These are phyloP conservation scores for Helarctos malayanus DNA, from an alignment of 2,797 vertebrate genomes.

Conservation along the genomic window DNA sequence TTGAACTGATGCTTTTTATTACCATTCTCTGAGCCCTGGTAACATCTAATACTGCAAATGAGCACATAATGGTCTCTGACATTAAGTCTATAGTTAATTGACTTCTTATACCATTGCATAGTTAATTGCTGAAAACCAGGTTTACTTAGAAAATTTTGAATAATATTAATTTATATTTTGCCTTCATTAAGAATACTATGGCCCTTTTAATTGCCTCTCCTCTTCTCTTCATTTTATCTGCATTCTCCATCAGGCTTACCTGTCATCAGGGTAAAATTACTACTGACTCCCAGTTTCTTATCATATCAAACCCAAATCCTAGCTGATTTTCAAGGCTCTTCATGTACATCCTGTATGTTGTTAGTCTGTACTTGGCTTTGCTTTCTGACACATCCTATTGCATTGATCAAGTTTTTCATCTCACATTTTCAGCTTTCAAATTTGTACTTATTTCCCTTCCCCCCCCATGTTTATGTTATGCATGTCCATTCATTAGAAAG, in stretches of 20 bases:
- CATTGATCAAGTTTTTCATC: background rate
- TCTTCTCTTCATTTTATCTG: background rate
- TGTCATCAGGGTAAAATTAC: background rate
- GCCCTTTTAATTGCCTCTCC: background rate
- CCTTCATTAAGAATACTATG: background rate
- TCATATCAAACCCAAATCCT: background rate
- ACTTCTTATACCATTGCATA: background rate
- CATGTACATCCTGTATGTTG: rapidly evolving
- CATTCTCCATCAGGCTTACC: background rate
- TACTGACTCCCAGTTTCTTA: background rate
- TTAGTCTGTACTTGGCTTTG: background rate
- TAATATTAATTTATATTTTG: background rate
- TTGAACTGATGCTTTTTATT: background rate
- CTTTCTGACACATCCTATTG: background rate
- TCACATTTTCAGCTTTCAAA: background rate
- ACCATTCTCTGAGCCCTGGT: background rate
- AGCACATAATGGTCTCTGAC: background rate
- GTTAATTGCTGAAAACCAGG: background rate
- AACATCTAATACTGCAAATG: background rate
- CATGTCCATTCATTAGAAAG: background rate
- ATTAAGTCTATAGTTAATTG: background rate
- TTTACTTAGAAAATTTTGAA: background rate
- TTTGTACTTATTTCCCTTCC: background rate
- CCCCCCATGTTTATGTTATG: no score
- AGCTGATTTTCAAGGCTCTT: background rate